Conservation (phyloP, 2,888 invertebrate genomes). For the Phoronis australis region DNA sequence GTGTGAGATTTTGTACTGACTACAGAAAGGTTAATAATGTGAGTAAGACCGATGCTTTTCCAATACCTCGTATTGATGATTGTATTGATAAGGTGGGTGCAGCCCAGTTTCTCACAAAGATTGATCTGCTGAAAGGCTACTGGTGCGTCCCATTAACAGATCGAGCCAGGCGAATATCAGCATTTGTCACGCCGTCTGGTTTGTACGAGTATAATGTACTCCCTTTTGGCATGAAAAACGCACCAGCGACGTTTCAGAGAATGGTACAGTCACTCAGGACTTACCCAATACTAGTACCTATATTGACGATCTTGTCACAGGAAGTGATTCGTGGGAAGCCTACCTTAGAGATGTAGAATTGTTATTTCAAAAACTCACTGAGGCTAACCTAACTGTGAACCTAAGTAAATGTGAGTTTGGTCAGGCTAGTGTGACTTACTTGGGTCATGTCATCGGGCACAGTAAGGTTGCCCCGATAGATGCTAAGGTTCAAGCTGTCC, state of each 20-base stretch:
- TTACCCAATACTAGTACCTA: not conserved
- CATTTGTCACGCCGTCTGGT: conserved; percentile 9
- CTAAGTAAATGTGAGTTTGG: conserved; percentile 4
- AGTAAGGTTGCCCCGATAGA: conserved; percentile 1
- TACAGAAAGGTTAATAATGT: not conserved
- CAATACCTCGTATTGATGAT: not conserved
- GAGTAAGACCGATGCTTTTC: not conserved
- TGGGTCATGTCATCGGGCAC: conserved; percentile 3
- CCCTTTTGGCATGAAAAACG: conserved; percentile 11
- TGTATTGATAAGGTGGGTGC: not conserved
- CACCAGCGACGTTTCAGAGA: conserved; percentile 5
- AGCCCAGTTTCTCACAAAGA: not conserved
- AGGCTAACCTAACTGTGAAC: conserved; percentile 3
- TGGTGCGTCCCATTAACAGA: conserved; percentile 5
- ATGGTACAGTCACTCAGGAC: too few species aligned
- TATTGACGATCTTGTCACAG: conserved; percentile 5
- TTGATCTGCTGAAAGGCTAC: not conserved
- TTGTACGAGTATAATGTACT: conserved; percentile 10
- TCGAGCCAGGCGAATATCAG: conserved; percentile 9
- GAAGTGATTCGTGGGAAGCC: conserved; percentile 4
- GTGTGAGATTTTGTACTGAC: not conserved
- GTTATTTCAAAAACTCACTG: not conserved
- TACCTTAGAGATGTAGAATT: not conserved
- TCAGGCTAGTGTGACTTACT: not conserved
- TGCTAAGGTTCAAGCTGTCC: conserved; percentile 1